A percentile compares a stretch with the other conserved stretches of the same genome.
phyloP scores from a whole-genome alignment of 2,797 vertebrate genomes.

The Bradypus variegatus region DNA sequence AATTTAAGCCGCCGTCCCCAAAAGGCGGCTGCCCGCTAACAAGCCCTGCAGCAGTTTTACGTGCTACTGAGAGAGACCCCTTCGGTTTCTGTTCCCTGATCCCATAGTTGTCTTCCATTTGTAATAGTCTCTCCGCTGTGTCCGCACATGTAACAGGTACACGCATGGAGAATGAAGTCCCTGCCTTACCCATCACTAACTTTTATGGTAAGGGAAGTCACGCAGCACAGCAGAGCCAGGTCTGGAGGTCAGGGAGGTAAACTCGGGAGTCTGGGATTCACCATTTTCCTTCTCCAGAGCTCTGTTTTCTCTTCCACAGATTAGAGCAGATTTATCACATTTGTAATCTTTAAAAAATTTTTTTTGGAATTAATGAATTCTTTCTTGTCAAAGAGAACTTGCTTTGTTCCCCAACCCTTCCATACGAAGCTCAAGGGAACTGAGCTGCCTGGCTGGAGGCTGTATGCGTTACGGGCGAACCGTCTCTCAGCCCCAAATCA shows the following conservation, averaged over 20 bases:
- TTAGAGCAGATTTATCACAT: not conserved
- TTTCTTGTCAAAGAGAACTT: not conserved
- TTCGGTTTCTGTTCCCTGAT: too few relatives aligned
- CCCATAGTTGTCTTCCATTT: not conserved
- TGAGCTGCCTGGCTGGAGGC: not conserved
- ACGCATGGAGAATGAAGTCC: not conserved
- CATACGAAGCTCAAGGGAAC: not conserved
- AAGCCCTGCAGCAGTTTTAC: not conserved
- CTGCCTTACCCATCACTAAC: not conserved
- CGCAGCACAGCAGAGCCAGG: too few relatives aligned
- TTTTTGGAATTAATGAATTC: not conserved
- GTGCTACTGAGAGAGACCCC: too few relatives aligned
- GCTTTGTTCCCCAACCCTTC: too few relatives aligned
- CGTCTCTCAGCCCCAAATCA: not conserved
- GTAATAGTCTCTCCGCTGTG: not conserved
- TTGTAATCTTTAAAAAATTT: not conserved
- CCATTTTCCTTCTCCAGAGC: not conserved
- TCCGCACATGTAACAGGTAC: too few relatives aligned
- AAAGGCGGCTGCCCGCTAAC: not conserved
- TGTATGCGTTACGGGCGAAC: not conserved
- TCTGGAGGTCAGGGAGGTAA: not conserved
- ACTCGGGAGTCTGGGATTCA: not conserved
- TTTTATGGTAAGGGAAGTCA: not conserved
- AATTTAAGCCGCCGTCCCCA: not conserved
- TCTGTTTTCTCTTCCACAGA: not conserved